These are phyloP conservation scores for Diprion similis DNA, from an alignment of 1,140 invertebrate genomes.

Conservation along the genomic window DNA sequence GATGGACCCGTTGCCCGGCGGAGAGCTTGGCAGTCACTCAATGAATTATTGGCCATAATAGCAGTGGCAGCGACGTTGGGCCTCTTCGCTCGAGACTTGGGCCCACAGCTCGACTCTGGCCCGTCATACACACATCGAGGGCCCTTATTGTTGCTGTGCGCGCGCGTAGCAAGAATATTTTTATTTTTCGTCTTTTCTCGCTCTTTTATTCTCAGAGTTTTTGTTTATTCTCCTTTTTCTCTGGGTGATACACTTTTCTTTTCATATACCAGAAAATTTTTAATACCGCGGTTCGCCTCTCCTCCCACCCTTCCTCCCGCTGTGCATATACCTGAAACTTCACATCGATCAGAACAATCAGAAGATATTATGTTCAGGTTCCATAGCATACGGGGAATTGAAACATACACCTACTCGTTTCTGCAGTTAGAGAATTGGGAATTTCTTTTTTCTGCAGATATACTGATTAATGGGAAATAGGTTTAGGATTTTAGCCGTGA, in stretches of 20 bases:
- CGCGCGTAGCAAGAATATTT: slow-evolving; percentile 8
- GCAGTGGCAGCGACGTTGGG: slow-evolving; percentile 53
- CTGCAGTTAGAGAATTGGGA: too few relatives aligned
- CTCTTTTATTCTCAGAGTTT: slow-evolving; percentile 19
- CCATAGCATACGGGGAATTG: too few relatives aligned
- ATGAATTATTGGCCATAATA: slow-evolving; percentile 61
- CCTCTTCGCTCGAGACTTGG: slow-evolving; percentile 34
- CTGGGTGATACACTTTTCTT: not conserved
- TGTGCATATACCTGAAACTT: not conserved
- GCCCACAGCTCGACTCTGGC: slow-evolving; percentile 42
- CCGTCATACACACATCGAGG: slow-evolving; percentile 19
- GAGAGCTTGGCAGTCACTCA: slow-evolving; percentile 54
- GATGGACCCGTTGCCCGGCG: slow-evolving; percentile 35
- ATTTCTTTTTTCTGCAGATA: too few relatives aligned
- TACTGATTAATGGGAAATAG: too few relatives aligned
- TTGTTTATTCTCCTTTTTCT: slow-evolving; percentile 10
- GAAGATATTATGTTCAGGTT: not conserved
- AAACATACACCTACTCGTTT: too few relatives aligned
- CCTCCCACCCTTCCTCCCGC: not conserved
- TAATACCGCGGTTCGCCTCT: not conserved
- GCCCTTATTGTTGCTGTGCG: slow-evolving; percentile 39
- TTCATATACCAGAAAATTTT: not conserved
- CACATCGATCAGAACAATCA: not conserved
- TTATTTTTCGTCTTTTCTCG: slow-evolving; percentile 5
- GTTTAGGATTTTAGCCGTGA: too few relatives aligned